These are phyloP conservation scores for Trachelus tabidus DNA, from an alignment of 2,888 invertebrate genomes.

Conservation along the genomic window DNA sequence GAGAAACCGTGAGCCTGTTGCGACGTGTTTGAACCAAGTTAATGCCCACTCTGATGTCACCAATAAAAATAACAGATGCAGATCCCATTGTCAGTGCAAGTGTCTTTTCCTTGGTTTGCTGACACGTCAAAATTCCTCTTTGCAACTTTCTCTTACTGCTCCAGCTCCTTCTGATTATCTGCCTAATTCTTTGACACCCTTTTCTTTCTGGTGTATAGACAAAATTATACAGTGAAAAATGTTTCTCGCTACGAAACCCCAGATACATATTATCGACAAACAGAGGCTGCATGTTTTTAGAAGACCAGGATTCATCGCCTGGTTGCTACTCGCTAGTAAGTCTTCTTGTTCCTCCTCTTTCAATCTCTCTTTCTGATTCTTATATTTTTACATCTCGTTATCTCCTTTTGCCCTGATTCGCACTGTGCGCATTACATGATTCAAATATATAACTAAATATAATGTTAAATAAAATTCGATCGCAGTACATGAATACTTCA, in stretches of 20 bases:
- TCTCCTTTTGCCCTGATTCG: background rate
- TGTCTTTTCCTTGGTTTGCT: background rate
- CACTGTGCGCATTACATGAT: background rate
- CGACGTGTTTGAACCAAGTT: background rate
- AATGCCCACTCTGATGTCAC: conserved; percentile 2
- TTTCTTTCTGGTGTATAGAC: background rate
- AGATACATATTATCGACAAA: conserved; percentile 29
- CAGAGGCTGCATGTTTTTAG: conserved; percentile 40
- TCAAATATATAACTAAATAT: background rate
- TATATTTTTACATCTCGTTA: background rate
- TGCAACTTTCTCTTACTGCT: background rate
- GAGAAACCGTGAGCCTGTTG: background rate
- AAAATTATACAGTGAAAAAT: conserved; percentile 25
- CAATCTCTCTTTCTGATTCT: background rate
- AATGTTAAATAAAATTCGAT: background rate
- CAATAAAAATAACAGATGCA: conserved; percentile 3
- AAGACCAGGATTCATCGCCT: conserved; percentile 32
- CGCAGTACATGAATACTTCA: background rate
- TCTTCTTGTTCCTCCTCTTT: background rate
- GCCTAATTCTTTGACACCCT: background rate
- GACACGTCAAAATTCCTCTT: background rate
- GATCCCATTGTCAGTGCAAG: background rate
- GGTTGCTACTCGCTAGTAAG: conserved; percentile 41
- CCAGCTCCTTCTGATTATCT: background rate
- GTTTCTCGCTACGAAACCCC: conserved; percentile 29